Evolutionary conservation across 2,888 invertebrate species (phyloP), one percentile per base, ranked within the genome.

Genomic region (Drosophila prostipennis): DNA sequence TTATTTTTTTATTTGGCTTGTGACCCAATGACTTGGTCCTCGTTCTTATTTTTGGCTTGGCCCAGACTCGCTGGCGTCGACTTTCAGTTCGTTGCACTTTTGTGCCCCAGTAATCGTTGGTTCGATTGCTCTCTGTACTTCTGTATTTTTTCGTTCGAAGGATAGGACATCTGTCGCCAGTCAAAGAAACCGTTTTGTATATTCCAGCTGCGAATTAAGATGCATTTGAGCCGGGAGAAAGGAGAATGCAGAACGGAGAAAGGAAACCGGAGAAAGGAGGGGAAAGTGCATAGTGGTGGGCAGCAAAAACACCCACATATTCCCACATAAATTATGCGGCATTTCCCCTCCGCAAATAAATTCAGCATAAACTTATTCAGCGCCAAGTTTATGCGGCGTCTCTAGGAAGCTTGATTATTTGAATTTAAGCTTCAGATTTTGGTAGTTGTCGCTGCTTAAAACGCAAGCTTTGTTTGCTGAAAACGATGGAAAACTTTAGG

Each of bases 11-110:
- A 45, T 65, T 49, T 73, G 77, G 43, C 51, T 52, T 72, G 16
- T 19, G 85, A 84, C 81, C 80, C 74, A 78, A 67, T 74, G 81
- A 78, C 81, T 78, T 61, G 79, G 77, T 71, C 80, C 71, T 67
- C 14, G 54, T 52, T 45, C 51, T 36, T 77, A 54, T 73, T 79
- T 79, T 77, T 42, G 57, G 58, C 53, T 45, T 63, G 70, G 46
- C 75, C 71, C 65, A 82, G 80, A 80, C 80, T 75, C 65, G 57
- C 26, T 56, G 83, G 86, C 86, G 83, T 49, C 79, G 64, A 7
- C 59, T 46, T 49, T 60, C 39, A 51, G 72, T 81, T 74, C 55
- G 55, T 52, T 61, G 81, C 80, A 67, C 72, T 59, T 56, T 70
- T 60, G 53, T 46, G 34, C 29, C 53, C 45, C n/a, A 45, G 52